Percentiles rank a stretch among this genome's conserved stretches.
Conservation (phyloP, 64 coral and sea anemone genomes). For the Catalaphyllia jardinei region DNA sequence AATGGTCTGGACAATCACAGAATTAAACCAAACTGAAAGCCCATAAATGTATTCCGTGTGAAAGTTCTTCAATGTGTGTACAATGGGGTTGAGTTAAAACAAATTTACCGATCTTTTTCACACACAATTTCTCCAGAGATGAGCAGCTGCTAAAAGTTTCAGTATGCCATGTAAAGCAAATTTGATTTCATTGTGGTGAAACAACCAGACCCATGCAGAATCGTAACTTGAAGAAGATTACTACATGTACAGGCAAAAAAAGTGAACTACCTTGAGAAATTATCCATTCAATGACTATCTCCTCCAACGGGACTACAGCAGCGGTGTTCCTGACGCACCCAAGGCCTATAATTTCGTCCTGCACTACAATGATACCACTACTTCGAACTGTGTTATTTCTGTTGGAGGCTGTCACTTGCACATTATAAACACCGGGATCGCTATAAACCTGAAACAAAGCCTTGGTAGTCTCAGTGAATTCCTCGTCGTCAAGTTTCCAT, state of each 20-base stretch:
- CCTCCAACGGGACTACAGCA: constrained; percentile 18
- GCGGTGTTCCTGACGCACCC: not conserved
- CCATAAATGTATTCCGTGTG: too few species aligned
- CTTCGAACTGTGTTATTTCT: constrained; percentile 10
- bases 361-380: not conserved
- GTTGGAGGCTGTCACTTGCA: constrained; percentile 44
- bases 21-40: too few species aligned
- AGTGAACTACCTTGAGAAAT: constrained; percentile 30
- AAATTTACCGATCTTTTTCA: too few species aligned
- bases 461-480: not conserved
- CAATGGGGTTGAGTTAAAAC: too few species aligned
- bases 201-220: too few species aligned
- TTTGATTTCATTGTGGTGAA: too few species aligned
- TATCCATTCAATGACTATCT: constrained; percentile 21
- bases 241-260: not conserved
- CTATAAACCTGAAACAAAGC: constrained; percentile 26
- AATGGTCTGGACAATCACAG: too few species aligned
- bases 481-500: constrained; percentile 53
- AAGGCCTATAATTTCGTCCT: constrained; percentile 11
- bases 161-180: too few species aligned
- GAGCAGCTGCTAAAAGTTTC: too few species aligned
- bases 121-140: too few species aligned
- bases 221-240: not conserved
- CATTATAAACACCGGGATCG: constrained; percentile 26
- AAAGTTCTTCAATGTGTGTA: too few species aligned